These are phyloP conservation scores for Pogonocherus hispidulus DNA, from an alignment of 2,888 invertebrate species.

Conservation along the genomic window DNA sequence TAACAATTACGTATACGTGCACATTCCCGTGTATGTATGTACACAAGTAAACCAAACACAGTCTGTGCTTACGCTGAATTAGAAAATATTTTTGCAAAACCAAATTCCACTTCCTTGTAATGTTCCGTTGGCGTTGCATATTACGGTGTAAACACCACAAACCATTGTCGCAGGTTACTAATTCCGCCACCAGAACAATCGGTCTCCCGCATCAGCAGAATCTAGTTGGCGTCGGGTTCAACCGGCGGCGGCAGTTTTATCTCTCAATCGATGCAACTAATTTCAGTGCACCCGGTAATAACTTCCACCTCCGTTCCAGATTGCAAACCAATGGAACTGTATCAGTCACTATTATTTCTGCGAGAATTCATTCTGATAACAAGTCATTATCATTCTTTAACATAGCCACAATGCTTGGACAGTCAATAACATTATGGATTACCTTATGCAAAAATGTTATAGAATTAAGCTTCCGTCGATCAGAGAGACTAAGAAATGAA, in stretches of 20 bases:
- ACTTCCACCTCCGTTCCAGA: neutral
- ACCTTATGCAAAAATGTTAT: too few species aligned
- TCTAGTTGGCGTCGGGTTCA: neutral
- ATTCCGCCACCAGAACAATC: neutral
- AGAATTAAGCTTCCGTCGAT: too few species aligned
- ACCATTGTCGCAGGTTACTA: neutral
- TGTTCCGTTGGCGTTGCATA: slow-evolving; percentile 1
- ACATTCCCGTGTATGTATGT: neutral
- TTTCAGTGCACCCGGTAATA: neutral
- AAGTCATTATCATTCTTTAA: too few species aligned
- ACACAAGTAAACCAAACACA: neutral
- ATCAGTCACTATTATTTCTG: too few species aligned
- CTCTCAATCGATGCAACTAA: neutral
- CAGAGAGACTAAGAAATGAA: too few species aligned
- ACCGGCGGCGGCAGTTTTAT: neutral
- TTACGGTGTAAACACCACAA: neutral
- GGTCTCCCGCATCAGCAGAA: neutral
- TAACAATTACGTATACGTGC: slow-evolving; percentile 12
- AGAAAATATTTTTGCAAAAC: slow-evolving; percentile 26
- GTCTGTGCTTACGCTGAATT: slow-evolving; percentile 8
- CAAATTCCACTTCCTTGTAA: slow-evolving; percentile 11
- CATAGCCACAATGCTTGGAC: too few species aligned
- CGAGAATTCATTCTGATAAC: too few species aligned
- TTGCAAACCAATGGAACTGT: too few species aligned
- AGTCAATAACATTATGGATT: too few species aligned